Conservation (phyloP, 2,113 vertebrate genomes). For the Melanotaenia duboulayi region DNA sequence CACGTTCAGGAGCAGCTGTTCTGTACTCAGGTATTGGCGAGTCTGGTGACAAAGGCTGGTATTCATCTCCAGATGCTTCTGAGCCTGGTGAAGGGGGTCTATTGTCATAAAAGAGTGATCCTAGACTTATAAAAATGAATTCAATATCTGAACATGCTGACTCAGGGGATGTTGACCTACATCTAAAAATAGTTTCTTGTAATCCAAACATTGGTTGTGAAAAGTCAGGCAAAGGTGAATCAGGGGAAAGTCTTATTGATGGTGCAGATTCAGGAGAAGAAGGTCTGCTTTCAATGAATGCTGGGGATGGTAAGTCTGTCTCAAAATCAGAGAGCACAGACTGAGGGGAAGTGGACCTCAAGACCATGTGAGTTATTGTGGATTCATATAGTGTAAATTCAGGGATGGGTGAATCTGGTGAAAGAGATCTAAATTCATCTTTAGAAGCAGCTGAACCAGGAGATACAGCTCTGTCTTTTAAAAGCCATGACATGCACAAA, state of each 20-base stretch:
- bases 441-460: constrained; percentile 40
- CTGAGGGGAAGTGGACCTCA: constrained; percentile 49
- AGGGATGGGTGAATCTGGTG: constrained; percentile 68
- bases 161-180: constrained; percentile 59
- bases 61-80: constrained; percentile 51
- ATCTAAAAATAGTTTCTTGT: constrained; percentile 14
- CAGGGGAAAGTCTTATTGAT: constrained; percentile 28
- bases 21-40: constrained; percentile 66
- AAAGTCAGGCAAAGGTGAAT: constrained; percentile 56
- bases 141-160: constrained; percentile 66
- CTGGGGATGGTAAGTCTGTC: background rate
- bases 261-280: constrained; percentile 45
- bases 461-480: constrained; percentile 34
- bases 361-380: background rate
- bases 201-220: background rate
- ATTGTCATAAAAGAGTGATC: constrained; percentile 14
- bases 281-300: constrained; percentile 23
- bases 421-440: constrained; percentile 43
- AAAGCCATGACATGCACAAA: constrained; percentile 6
- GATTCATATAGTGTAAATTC: constrained; percentile 17
- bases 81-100: constrained; percentile 66
- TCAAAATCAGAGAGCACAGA: constrained; percentile 38
- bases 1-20: constrained; percentile 6
- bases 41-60: constrained; percentile 49
- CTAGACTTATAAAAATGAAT: constrained; percentile 46